Evolutionary conservation across 2,113 vertebrate genomes (phyloP), one percentile per base, ranked within the genome.

Genomic region (Poeciliopsis retropinna): DNA sequence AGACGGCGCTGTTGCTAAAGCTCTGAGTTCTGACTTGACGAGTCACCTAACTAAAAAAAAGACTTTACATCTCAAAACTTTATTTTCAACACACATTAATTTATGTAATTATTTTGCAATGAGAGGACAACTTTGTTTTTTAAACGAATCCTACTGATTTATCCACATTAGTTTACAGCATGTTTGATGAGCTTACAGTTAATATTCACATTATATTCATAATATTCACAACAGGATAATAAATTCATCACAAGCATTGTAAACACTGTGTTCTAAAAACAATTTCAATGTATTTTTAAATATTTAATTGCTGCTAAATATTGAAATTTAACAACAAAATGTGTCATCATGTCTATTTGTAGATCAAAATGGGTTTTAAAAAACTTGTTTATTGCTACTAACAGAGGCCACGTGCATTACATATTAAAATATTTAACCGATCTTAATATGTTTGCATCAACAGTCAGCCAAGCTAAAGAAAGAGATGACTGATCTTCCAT

Each of bases 1-100:
- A 91, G 92, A 81, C 82, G 91, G 82, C 80, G n/a, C 67, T 83
- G 78, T 90, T 81, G 79, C 39, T 72, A 80, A 83, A 72, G 80
- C 73, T 57, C 63, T 11, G n/a, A 32, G 22, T 25, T 31, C 34
- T 65, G 32, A 66, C 34, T 28, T 11, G 25, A 44, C 5, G n/a
- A 67, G 14, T 2, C 15, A 27, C 37, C 25, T 22, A 13, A 30
- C 9, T 4, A 15, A 30, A 9, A 19, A 19, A 60, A 60, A 25
- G 19, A 12, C 60, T 60, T 63, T 22, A 13, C 32, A 39, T 27
- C 37, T 41, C 27, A 5, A 29, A 31, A 31, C 29, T 9, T 19
- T 63, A 8, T 31, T 63, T 31, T 63, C 17, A 25, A 57, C 22
- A 25, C 4, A 25, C 47, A 54, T 54, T 19, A 54, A 54, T 54